Evolutionary conservation across 1,140 invertebrate genomes (phyloP).

Genomic region (Lordiphosa stackelbergi): DNA sequence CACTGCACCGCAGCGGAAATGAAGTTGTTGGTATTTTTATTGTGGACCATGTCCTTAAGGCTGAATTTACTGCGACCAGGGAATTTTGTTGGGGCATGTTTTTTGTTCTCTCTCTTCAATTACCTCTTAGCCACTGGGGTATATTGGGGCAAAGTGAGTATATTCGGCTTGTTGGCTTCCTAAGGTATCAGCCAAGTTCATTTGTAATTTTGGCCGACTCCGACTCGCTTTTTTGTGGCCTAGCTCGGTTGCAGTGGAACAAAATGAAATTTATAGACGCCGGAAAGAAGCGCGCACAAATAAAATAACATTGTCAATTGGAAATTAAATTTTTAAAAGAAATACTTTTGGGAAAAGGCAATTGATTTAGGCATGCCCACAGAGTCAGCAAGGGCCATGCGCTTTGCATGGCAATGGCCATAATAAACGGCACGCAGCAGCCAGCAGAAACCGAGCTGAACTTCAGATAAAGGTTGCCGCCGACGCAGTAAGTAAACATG

Average conservation of each 20-base stretch:
- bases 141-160: neutral
- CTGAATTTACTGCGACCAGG: conserved; percentile 44
- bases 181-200: conserved; percentile 13
- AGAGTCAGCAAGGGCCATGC: conserved; percentile 16
- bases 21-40: conserved; percentile 50
- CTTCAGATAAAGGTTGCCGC: conserved; percentile 41
- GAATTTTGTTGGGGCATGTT: conserved; percentile 31
- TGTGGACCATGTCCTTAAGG: conserved; percentile 21
- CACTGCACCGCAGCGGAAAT: conserved; percentile 41
- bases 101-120: conserved; percentile 8
- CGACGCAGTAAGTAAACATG: conserved; percentile 46
- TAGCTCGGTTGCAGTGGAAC: conserved; percentile 21
- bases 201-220: neutral
- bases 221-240: neutral
- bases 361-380: conserved; percentile 43
- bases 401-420: conserved; percentile 34
- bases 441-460: conserved; percentile 26
- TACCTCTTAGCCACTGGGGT: conserved; percentile 16
- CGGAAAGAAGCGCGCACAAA: conserved; percentile 53
- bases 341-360: conserved; percentile 38
- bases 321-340: conserved; percentile 56
- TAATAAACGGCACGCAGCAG: conserved; percentile 26
- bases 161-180: neutral
- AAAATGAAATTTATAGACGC: conserved; percentile 46
- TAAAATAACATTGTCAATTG: conserved; percentile 66